Evolutionary conservation across 2,113 vertebrate genomes (phyloP).

Genomic region (Arenaria interpres): DNA sequence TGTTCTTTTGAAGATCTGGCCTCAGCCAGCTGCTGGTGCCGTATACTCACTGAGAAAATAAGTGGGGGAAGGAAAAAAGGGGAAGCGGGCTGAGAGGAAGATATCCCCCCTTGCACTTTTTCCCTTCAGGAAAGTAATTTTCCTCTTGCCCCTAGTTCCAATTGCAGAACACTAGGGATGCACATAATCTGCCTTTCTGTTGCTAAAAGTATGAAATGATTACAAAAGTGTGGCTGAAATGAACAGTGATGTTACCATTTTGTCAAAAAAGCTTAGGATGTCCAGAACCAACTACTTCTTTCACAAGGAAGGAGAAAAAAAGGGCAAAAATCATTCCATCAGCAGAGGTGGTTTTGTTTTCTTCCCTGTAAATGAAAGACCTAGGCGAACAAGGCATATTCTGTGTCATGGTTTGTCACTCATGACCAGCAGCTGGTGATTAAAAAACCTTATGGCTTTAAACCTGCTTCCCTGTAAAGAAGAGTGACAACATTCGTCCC

Average conservation of each 20-base stretch:
- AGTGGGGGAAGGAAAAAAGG: background rate
- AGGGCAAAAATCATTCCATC: background rate
- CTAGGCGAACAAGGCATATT: background rate
- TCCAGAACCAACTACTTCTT: background rate
- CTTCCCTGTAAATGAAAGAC: background rate
- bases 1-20: background rate
- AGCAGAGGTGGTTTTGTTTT: background rate
- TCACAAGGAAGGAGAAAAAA: background rate
- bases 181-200: background rate
- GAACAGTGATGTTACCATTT: background rate
- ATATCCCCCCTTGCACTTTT: background rate
- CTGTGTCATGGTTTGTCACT: conserved; percentile 8
- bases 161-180: background rate
- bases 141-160: background rate
- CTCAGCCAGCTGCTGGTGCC: conserved; percentile 12
- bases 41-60: background rate
- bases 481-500: accelerated
- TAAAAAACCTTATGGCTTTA: background rate
- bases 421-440: background rate
- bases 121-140: background rate
- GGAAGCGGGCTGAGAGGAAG: background rate
- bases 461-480: background rate
- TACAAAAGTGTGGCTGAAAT: background rate
- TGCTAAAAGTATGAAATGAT: background rate
- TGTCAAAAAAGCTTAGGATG: background rate